These are phyloP conservation scores for human DNA, from an alignment of 2,113 vertebrate genomes.

Conservation along the genomic window GRCh38 chr15:92116001-92116500, in stretches of 20 bases:
- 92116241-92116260: neutral
- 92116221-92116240: rapidly evolving
- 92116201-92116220: neutral
- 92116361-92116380: neutral
- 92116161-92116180: neutral
- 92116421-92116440: neutral
- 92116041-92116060: no score
- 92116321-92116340: neutral
- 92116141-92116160: neutral
- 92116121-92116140: neutral
- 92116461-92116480: slow-evolving; percentile 51
- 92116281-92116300: neutral
- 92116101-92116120: neutral
- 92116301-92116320: neutral
- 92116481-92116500: slow-evolving; percentile 45
- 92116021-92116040: rapidly evolving
- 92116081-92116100: neutral
- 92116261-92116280: neutral
- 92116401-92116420: neutral
- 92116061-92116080: neutral
- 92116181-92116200: no score
- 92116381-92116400: no score
- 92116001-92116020: neutral
- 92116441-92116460: neutral
- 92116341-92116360: neutral